A percentile compares a stretch with the other conserved stretches of the same genome.
Evolutionary conservation across 2,888 invertebrate genomes (phyloP).

Genomic region (Heteromyza rotundicornis): DNA sequence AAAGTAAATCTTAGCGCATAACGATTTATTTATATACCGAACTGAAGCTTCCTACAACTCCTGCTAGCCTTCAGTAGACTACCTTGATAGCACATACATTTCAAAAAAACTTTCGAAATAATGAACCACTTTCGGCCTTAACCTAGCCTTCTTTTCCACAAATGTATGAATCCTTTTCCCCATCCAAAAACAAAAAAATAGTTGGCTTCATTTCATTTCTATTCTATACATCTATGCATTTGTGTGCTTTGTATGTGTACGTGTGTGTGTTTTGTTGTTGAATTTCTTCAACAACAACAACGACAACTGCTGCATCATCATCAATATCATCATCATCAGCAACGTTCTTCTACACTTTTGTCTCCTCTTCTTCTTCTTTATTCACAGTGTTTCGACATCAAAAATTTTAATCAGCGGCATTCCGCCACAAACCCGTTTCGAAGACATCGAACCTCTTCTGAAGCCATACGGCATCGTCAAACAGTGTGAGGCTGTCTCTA

Average conservation of each 20-base stretch:
- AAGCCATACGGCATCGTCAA: constrained; percentile 86
- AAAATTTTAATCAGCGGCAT: constrained; percentile 88
- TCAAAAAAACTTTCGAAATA: no score
- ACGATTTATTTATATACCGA: no score
- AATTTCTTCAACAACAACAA: constrained; percentile 3
- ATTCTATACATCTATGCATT: not conserved
- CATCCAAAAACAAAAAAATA: no score
- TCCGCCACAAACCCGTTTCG: constrained; percentile 83
- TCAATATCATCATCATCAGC: not conserved
- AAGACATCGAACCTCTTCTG: constrained; percentile 89
- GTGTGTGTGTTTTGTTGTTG: not conserved
- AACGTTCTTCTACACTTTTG: constrained; percentile 22
- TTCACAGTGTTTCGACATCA: constrained; percentile 75
- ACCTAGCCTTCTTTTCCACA: no score
- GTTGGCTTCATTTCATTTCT: no score
- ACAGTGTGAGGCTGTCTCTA: constrained; percentile 86
- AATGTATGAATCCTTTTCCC: no score
- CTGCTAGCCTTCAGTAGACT: no score
- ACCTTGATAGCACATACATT: no score
- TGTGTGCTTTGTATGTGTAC: not conserved
- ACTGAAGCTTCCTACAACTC: no score
- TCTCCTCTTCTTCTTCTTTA: constrained; percentile 45
- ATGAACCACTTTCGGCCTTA: no score
- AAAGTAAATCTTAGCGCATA: no score
- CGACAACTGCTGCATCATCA: no score